These are phyloP conservation scores for Philereme vetulata DNA, from an alignment of 2,888 invertebrate species.

Conservation along the genomic window DNA sequence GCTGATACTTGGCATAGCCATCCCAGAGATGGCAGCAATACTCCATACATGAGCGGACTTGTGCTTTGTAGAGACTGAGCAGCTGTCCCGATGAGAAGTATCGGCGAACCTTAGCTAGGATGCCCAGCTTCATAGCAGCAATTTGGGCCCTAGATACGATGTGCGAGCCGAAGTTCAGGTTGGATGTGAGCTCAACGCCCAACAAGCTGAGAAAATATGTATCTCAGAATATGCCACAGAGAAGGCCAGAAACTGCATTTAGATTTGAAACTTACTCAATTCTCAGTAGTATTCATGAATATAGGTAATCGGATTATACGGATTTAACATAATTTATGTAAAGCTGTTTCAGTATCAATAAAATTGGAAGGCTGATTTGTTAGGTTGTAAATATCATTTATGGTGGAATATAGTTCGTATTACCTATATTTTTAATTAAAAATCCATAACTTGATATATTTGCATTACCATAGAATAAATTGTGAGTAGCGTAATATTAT, in stretches of 20 bases:
- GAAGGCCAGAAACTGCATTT: constrained; percentile 4
- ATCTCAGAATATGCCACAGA: neutral
- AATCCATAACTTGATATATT: neutral
- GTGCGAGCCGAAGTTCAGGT: no score
- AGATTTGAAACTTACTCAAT: constrained; percentile 15
- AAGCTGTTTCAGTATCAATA: constrained; percentile 16
- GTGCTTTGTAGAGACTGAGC: no score
- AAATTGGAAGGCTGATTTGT: constrained; percentile 20
- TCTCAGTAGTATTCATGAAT: constrained; percentile 4
- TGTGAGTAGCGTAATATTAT: neutral
- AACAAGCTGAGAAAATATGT: no score
- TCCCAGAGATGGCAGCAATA: no score
- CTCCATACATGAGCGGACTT: no score
- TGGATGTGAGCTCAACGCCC: no score
- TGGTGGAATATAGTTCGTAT: constrained; percentile 6
- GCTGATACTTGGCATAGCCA: no score
- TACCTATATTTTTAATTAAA: constrained; percentile 2
- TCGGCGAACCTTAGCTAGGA: no score
- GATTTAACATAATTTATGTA: constrained; percentile 22
- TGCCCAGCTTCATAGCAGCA: no score
- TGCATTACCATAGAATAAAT: neutral
- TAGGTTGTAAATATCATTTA: constrained; percentile 24
- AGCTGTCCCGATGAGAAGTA: no score
- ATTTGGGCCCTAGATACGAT: no score
- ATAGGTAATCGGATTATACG: constrained; percentile 27